Evolutionary conservation across 2,797 vertebrate species (phyloP).

Genomic region (Periparus ater): DNA sequence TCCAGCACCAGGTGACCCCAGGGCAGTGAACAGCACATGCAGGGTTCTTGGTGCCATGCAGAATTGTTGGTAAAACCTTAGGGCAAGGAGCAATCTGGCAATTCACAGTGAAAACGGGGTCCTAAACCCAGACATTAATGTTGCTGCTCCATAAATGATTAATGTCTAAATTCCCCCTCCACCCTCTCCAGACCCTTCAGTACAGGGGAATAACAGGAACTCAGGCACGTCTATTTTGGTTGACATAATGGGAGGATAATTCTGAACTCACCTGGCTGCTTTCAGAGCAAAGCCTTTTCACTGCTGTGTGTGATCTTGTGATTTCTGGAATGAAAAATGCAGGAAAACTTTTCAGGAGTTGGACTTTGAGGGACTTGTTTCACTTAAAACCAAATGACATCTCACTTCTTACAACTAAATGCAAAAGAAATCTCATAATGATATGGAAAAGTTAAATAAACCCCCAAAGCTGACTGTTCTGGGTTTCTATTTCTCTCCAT

Average conservation of each 20-base stretch:
- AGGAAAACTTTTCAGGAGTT: neutral
- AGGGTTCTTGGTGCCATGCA: neutral
- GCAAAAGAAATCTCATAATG: neutral
- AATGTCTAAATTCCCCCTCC: neutral
- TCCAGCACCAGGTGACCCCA: neutral
- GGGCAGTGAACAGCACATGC: neutral
- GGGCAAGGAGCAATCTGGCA: neutral
- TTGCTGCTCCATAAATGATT: neutral
- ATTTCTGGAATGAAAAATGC: neutral
- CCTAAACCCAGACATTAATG: neutral
- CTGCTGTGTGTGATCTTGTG: neutral
- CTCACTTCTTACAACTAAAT: neutral
- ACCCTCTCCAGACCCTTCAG: neutral
- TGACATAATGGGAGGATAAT: neutral
- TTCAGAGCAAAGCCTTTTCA: neutral
- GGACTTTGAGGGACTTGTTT: neutral
- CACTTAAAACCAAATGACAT: neutral
- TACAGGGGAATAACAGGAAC: neutral
- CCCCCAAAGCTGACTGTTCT: neutral
- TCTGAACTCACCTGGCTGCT: neutral
- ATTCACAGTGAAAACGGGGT: neutral
- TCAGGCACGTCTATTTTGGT: rapidly evolving
- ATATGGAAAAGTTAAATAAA: neutral
- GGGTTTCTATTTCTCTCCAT: neutral
- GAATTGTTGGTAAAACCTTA: neutral